A percentile compares a stretch with the other conserved stretches of the same genome.
phyloP scores from a whole-genome alignment of 1,140 invertebrate species.

The Macrotrachela quadricornifera region DNA sequence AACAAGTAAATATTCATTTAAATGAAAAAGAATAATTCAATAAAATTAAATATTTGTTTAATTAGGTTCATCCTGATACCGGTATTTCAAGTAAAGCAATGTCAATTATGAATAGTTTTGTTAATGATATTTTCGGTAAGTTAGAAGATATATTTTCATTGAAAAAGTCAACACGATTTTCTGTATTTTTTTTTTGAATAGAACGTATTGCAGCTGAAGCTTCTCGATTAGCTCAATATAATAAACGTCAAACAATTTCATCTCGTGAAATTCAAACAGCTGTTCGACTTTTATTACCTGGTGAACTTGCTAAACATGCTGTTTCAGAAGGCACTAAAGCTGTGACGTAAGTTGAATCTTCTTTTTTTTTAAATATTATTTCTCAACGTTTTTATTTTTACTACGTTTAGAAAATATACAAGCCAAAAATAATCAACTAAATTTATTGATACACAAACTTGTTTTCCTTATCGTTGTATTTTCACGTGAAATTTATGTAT shows the following conservation, averaged over 20 bases:
- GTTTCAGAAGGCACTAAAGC: constrained; percentile 39
- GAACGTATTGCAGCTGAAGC: constrained; percentile 45
- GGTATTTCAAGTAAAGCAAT: constrained; percentile 38
- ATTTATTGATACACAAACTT: no score
- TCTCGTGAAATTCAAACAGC: constrained; percentile 41
- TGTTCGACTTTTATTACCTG: constrained; percentile 38
- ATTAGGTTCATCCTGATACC: constrained; percentile 33
- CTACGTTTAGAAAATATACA: no score
- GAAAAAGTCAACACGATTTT: no score
- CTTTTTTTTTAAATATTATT: no score
- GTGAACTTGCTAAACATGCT: constrained; percentile 41
- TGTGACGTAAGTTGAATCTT: constrained; percentile 19
- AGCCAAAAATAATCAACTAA: no score
- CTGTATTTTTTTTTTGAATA: no score
- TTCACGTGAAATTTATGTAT: no score
- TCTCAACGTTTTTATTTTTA: no score
- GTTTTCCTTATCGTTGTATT: no score
- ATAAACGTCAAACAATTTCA: constrained; percentile 41
- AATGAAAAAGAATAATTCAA: no score
- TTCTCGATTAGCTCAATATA: constrained; percentile 45
- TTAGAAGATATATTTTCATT: no score
- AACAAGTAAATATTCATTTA: constrained; percentile 21
- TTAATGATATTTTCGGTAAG: constrained; percentile 39
- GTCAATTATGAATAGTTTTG: constrained; percentile 45
- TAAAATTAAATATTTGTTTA: no score